Conservation (phyloP, 1,140 invertebrate genomes). For the Octopus sinensis region DNA sequence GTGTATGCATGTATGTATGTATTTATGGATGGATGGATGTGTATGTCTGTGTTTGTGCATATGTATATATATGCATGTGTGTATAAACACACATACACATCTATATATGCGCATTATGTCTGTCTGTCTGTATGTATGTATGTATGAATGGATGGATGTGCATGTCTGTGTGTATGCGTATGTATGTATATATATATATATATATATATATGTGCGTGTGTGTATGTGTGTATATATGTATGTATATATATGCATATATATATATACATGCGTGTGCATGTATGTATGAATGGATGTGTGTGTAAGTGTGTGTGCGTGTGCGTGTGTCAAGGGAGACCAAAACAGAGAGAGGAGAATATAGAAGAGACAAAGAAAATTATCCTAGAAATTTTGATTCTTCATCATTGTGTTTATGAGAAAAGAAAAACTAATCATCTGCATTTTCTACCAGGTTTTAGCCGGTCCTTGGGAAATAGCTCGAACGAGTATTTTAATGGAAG, state of each 20-base stretch:
- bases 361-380: too few relatives aligned
- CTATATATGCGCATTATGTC: not conserved
- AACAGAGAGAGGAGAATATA: too few relatives aligned
- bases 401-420: too few relatives aligned
- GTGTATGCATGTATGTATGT: not conserved
- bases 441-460: not conserved
- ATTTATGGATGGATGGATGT: not conserved
- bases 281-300: not conserved
- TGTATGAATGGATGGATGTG: not conserved
- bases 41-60: not conserved
- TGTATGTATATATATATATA: not conserved
- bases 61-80: not conserved
- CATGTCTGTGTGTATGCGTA: not conserved
- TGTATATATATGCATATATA: not conserved
- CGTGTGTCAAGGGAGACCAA: not conserved
- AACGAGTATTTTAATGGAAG: not conserved
- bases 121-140: not conserved
- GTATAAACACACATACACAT: not conserved
- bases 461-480: slow-evolving; percentile 9
- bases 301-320: not conserved
- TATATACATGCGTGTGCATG: not conserved
- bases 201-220: not conserved
- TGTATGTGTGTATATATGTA: not conserved
- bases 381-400: too few relatives aligned
- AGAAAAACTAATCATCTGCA: too few relatives aligned